Base-by-base conservation (phyloP, 2,113 vertebrate genomes). In the Gavialis gangeticus region DNA sequence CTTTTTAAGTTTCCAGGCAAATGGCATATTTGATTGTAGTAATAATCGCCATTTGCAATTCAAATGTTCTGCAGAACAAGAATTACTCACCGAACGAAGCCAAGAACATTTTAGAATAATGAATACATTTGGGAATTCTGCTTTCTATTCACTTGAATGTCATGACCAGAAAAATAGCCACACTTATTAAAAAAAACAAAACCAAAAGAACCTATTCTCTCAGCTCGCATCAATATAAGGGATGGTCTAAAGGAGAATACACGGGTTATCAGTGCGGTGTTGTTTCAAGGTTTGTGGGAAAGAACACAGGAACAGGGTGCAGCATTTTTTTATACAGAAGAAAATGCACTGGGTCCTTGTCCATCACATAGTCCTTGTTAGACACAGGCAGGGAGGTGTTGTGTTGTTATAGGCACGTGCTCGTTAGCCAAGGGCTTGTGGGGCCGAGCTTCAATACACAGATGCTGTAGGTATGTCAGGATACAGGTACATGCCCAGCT, bases 1-100 rank as follows among this genome's bases (percentile, higher is more conserved):
- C 30, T 80, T 62, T 66, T 60, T 2, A 0, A 8, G 25, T 93
- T 46, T 62, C 12, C 58, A 86, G 75, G 59, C n/a, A 85, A 87
- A 92, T 82, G 85, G 90, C 94, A 80, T 77, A 90, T 81, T 91
- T 92, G 90, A 94, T 91, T 85, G 94, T 56, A 63, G 46, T 85
- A 94, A 92, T 92, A 67, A 88, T 67, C 18, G 8, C 82, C 25
- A 90, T 96, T 94, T 97, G 91, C 96, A 96, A 30, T 95, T 69
- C 76, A 92, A 87, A 94, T 92, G 58, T 82, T 93, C 87, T 77
- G 25, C 87, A 1, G 28, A 85, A 66, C 15, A 69, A 91, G 93
- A 94, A 90, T 91, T 84, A 85, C 82, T 92, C 25, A 1, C 83
- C 63, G 54, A 92, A 54, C 63, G 76, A 94, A 92, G 95, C 73